These are phyloP conservation scores for Thumatha senex DNA, from an alignment of 2,888 invertebrate genomes.

Conservation along the genomic window DNA sequence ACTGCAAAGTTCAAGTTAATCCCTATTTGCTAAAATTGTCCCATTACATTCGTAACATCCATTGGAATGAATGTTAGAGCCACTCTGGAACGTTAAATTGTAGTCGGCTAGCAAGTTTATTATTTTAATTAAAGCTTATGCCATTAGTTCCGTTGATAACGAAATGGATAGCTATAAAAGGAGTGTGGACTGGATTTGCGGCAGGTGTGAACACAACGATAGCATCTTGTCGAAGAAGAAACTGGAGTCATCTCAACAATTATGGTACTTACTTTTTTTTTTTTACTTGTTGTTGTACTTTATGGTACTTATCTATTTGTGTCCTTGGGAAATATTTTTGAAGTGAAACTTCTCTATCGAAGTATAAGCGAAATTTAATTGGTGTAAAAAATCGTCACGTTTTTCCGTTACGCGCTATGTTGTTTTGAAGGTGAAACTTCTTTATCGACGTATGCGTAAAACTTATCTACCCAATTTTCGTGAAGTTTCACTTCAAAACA, in stretches of 20 bases:
- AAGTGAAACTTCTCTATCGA: too few species aligned
- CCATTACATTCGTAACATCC: background rate
- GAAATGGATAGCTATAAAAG: slow-evolving; percentile 42
- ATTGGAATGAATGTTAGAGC: slow-evolving; percentile 6
- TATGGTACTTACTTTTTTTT: slow-evolving; percentile 10
- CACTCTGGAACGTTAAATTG: slow-evolving; percentile 16
- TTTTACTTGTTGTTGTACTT: slow-evolving; percentile 4
- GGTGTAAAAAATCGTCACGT: too few species aligned
- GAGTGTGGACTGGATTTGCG: slow-evolving; percentile 38
- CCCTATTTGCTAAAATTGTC: background rate
- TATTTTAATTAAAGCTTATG: slow-evolving; percentile 29
- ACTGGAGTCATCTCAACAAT: slow-evolving; percentile 47
- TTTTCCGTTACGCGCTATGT: too few species aligned
- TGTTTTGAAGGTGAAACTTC: too few species aligned
- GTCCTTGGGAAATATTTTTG: too few species aligned
- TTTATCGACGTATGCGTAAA: too few species aligned
- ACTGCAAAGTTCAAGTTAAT: too few species aligned
- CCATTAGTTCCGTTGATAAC: slow-evolving; percentile 42
- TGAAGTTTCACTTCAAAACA: too few species aligned
- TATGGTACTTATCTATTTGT: slow-evolving; percentile 6
- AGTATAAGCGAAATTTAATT: too few species aligned
- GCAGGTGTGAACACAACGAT: slow-evolving; percentile 39
- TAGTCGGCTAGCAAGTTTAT: slow-evolving; percentile 21
- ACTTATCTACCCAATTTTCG: too few species aligned
- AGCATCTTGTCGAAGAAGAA: slow-evolving; percentile 43